Conservation (phyloP, 2,888 invertebrate genomes). For the Meliscaeva auricollis region DNA sequence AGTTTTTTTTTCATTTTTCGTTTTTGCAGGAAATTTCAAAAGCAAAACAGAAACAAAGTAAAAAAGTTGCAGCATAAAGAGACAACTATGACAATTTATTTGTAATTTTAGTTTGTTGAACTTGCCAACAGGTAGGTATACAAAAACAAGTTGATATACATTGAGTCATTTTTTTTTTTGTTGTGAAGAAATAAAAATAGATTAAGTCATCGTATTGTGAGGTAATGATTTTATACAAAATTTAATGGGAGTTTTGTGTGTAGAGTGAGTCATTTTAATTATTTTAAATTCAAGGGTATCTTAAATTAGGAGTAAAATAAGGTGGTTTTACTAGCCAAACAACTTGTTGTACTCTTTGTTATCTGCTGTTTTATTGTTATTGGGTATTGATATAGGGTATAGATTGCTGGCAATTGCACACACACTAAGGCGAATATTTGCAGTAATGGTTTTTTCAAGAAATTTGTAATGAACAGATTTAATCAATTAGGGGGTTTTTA, state of each 20-base stretch:
- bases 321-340: not conserved
- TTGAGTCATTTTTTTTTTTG: conserved; percentile 14
- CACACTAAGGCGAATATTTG: no score
- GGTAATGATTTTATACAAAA: conserved; percentile 16
- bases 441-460: no score
- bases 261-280: conserved; percentile 1
- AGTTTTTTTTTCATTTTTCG: not conserved
- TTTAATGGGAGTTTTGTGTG: not conserved
- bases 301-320: not conserved
- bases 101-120: conserved; percentile 29
- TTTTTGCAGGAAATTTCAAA: conserved; percentile 1
- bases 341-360: no score
- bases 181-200: not conserved
- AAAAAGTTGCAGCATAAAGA: conserved; percentile 9
- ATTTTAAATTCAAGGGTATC: not conserved
- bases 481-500: no score
- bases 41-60: no score
- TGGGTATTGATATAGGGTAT: no score
- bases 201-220: conserved; percentile 19
- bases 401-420: no score
- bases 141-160: not conserved
- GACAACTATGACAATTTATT: not conserved
- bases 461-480: no score
- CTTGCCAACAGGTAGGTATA: conserved; percentile 1
- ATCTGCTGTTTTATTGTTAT: no score